Evolutionary conservation across 2,113 vertebrate species (phyloP).

Genomic region (Axis porcinus): DNA sequence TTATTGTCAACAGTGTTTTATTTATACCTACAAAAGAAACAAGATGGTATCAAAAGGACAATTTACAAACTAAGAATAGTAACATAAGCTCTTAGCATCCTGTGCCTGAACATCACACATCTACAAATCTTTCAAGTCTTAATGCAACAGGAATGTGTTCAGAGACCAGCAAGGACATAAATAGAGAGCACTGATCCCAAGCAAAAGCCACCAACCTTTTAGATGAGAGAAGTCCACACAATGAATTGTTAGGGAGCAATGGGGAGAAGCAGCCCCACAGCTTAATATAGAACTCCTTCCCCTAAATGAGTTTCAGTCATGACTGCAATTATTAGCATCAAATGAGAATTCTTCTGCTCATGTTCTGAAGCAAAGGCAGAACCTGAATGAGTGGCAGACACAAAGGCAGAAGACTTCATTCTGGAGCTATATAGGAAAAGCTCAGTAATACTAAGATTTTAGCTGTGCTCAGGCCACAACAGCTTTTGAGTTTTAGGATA

Average conservation of each 20-base stretch:
- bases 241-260: constrained; percentile 69
- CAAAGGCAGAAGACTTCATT: neutral
- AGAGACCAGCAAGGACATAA: constrained; percentile 79
- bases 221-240: constrained; percentile 75
- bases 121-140: constrained; percentile 81
- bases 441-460: constrained; percentile 28
- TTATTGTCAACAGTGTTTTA: constrained; percentile 88
- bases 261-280: constrained; percentile 65
- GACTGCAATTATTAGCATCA: constrained; percentile 28
- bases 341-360: constrained; percentile 53
- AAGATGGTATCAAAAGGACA: constrained; percentile 90
- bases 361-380: constrained; percentile 56
- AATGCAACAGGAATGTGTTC: constrained; percentile 84
- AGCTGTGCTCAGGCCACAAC: constrained; percentile 46
- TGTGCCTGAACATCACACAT: constrained; percentile 81
- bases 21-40: constrained; percentile 91
- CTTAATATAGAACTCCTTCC: constrained; percentile 55
- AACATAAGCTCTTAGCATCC: constrained; percentile 84
- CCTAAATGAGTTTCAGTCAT: constrained; percentile 49
- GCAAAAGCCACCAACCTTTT: constrained; percentile 81
- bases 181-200: constrained; percentile 75
- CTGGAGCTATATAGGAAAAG: constrained; percentile 2
- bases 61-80: constrained; percentile 86
- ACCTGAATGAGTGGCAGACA: constrained; percentile 21
- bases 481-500: neutral